Evolutionary conservation across 2,888 invertebrate species (phyloP).

Genomic region (Tetragnatha montana): DNA sequence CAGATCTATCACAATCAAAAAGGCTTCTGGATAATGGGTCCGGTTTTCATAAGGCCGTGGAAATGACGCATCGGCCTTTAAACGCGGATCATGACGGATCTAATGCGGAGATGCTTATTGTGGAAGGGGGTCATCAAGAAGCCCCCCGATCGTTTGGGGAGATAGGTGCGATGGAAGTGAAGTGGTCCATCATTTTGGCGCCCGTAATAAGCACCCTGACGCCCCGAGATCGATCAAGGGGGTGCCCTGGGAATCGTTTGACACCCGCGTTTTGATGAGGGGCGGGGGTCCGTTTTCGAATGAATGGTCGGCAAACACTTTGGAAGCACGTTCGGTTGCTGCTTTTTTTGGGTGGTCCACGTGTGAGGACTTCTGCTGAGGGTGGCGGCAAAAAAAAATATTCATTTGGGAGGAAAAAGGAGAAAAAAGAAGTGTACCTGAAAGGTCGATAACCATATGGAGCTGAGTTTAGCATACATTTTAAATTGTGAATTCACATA

Average conservation of each 20-base stretch:
- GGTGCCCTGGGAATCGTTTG: background rate
- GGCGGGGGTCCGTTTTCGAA: background rate
- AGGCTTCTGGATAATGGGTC: background rate
- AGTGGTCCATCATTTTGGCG: slow-evolving; percentile 24
- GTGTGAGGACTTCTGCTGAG: too few relatives aligned
- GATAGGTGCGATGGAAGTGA: background rate
- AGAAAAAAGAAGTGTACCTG: too few relatives aligned
- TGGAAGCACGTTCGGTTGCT: too few relatives aligned
- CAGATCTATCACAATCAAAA: background rate
- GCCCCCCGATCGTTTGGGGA: background rate
- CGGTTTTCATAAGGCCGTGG: background rate
- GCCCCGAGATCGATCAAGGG: slow-evolving; percentile 42
- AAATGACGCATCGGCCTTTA: background rate
- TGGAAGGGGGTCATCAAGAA: background rate
- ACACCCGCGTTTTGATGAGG: background rate
- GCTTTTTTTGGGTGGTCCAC: too few relatives aligned
- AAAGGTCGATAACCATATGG: too few relatives aligned
- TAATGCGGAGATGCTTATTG: background rate
- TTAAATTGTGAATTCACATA: too few relatives aligned
- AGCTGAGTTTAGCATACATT: too few relatives aligned
- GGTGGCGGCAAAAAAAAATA: too few relatives aligned
- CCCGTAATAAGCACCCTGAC: slow-evolving; percentile 21
- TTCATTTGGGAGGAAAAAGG: too few relatives aligned
- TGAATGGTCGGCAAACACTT: background rate
- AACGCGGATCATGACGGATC: background rate